A percentile compares a stretch with the other conserved stretches of the same genome.
Evolutionary conservation across 1,140 invertebrate genomes (phyloP).

Genomic region (Zaprionus ghesquierei): DNA sequence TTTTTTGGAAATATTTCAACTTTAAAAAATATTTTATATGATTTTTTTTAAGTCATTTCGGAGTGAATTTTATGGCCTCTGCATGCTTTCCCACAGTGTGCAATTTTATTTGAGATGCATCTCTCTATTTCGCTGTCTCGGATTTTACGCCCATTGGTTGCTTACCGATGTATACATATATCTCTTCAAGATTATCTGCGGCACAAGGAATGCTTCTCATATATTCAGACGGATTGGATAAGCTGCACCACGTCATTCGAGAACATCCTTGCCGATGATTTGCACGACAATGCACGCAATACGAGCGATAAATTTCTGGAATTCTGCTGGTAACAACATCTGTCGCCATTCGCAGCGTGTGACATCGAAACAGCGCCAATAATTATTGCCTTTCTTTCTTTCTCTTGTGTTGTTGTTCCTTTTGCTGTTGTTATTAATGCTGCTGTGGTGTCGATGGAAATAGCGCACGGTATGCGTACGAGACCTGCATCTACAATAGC

Average conservation of each 20-base stretch:
- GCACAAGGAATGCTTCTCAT: conserved; percentile 76
- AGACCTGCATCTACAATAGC: conserved; percentile 81
- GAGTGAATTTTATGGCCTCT: neutral
- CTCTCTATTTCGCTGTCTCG: neutral
- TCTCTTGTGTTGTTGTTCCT: neutral
- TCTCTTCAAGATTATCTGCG: conserved; percentile 70
- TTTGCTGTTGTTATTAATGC: neutral
- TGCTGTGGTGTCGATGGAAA: conserved; percentile 15
- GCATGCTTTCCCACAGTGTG: neutral
- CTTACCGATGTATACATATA: neutral
- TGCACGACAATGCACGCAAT: conserved; percentile 67
- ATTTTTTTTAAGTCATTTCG: neutral
- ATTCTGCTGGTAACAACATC: conserved; percentile 74
- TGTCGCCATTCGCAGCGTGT: neutral
- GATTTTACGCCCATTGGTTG: neutral
- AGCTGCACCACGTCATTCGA: conserved; percentile 71
- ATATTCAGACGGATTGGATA: conserved; percentile 77
- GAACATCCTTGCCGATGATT: conserved; percentile 66
- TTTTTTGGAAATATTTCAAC: neutral
- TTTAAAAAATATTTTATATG: neutral
- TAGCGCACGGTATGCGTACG: conserved; percentile 76
- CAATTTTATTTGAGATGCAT: neutral
- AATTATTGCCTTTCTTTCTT: conserved; percentile 4
- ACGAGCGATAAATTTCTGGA: conserved; percentile 74
- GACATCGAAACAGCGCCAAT: neutral